Base-by-base conservation (phyloP, 2,113 vertebrate species). In the Petrocephalus microphthalmus region DNA sequence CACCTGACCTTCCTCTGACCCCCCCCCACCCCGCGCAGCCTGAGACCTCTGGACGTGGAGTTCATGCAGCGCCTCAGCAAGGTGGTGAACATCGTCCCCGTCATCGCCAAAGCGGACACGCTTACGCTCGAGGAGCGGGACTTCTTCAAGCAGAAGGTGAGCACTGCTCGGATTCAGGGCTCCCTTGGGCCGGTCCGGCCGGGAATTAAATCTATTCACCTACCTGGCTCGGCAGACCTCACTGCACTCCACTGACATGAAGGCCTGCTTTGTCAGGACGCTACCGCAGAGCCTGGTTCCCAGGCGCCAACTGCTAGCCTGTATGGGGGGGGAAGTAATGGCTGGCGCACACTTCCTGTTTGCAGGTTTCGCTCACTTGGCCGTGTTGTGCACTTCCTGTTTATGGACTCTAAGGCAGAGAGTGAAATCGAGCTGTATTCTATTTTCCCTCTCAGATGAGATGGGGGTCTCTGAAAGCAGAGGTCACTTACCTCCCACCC, bases 51-150 rank as follows among this genome's bases (percentile, higher is more conserved):
- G 86, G 98, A 99, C 93, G 97, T 99, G 19, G 98, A 99, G 93
- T 99, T 99, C 94, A 99, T 99, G 98, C 96, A 97, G 60, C 97
- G 97, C 64, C 96, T 99, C 82, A 99, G 98, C 93, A 99, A 99
- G 92, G 98, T 99, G 92, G 98, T 99, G 89, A 99, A 99, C 95
- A 99, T 99, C 0, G 98, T 99, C 3, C 98, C 98, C 0, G 97
- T 99, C 94, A 99, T 99, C 0, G 97, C 98, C 87, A 99, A 99
- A 91, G 98, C 98, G 0, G 98, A 99, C 96, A 99, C 98, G 0
- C 93, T 99, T 89, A 99, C 98, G 51, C 96, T 99, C 94, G 98
- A 99, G 91, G 98, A 99, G 94, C 96, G 98, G 90, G 96, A 97
- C 91, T 95, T 94, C 94, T 99, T 99, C 92, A 99, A 99, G 89